Conservation (phyloP, 92 coral and sea anemone genomes). For the Phenganax stokvisi region DNA sequence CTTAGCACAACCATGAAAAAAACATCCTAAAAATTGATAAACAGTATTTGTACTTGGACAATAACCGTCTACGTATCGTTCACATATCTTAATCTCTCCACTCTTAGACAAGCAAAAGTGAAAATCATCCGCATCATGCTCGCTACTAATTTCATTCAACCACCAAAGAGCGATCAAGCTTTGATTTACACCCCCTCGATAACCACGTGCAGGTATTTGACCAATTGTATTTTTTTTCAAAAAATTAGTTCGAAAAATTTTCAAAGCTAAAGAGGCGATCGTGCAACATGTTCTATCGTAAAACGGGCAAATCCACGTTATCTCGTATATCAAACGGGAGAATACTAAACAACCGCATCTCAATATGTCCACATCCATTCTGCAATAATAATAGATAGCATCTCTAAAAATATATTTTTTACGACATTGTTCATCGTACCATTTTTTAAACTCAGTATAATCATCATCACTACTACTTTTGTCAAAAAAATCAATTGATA, state of each 20-base stretch:
- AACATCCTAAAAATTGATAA: not conserved
- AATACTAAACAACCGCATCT: conserved; percentile 20
- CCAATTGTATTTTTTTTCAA: conserved; percentile 1
- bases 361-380: conserved; percentile 18
- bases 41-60: not conserved
- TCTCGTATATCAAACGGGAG: not conserved
- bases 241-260: conserved; percentile 13
- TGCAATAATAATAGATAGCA: conserved; percentile 30
- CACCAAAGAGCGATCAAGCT: conserved; percentile 12
- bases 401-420: conserved; percentile 5
- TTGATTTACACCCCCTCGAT: conserved; percentile 26
- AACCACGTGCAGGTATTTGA: conserved; percentile 11
- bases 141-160: conserved; percentile 1
- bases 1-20: conserved; percentile 1
- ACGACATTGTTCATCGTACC: not conserved
- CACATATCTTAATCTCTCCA: not conserved
- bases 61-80: not conserved
- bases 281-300: conserved; percentile 14
- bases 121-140: not conserved
- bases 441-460: conserved; percentile 5
- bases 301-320: conserved; percentile 1
- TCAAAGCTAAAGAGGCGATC: conserved; percentile 31
- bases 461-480: too few relatives aligned
- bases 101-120: not conserved
- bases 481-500: not conserved